Conservation (phyloP, 2,113 vertebrate species). For the Gymnogyps californianus region DNA sequence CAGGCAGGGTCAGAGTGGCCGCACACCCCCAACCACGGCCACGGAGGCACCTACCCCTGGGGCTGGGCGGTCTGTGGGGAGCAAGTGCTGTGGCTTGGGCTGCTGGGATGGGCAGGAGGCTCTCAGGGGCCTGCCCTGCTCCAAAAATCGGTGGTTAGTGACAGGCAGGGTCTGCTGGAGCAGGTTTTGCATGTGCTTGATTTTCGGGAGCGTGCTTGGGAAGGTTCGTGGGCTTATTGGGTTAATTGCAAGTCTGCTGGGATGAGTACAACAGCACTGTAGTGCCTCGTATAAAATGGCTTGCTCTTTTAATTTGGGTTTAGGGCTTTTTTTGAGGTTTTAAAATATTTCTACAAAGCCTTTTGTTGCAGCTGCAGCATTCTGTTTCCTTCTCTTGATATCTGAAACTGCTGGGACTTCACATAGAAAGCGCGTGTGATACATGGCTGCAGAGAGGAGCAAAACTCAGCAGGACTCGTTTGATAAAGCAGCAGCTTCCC, state of each 20-base stretch:
- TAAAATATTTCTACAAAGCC: not conserved
- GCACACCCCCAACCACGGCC: accelerated
- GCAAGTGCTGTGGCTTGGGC: not conserved
- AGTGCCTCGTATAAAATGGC: not conserved
- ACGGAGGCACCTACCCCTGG: not conserved
- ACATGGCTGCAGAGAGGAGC: not conserved
- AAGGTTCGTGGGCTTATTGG: not conserved
- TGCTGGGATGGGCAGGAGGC: not conserved
- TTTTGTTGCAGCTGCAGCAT: not conserved
- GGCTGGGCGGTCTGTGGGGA: not conserved
- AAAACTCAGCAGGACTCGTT: not conserved
- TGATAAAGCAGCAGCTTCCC: not conserved
- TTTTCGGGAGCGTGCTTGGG: not conserved
- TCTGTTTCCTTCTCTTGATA: not conserved
- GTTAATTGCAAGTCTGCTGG: not conserved
- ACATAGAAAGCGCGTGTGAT: accelerated
- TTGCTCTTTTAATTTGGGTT: not conserved
- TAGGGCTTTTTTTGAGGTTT: not conserved
- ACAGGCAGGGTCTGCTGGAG: not conserved
- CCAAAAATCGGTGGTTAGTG: not conserved
- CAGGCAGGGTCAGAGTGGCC: not conserved
- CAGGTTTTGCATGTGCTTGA: not conserved
- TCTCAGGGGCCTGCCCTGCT: not conserved
- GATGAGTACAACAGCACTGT: not conserved
- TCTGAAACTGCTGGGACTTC: not conserved